Conservation (phyloP, 2,113 vertebrate genomes). For the Cepphus grylle region DNA sequence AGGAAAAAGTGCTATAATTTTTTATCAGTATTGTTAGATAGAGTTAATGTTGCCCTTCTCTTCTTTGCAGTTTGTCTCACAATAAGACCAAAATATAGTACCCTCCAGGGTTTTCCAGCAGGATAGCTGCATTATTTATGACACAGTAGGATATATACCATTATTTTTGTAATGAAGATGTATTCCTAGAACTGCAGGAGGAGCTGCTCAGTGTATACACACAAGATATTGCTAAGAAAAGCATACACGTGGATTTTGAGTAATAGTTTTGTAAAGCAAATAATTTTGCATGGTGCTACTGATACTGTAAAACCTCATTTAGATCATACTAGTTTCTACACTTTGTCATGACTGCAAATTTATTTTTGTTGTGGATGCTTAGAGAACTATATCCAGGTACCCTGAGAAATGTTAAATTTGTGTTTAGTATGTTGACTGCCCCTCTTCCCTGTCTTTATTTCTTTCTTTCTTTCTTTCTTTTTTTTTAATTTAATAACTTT, state of each 20-base stretch:
- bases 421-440: background rate
- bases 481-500: background rate
- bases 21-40: background rate
- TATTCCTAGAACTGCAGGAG: background rate
- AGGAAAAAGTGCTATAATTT: background rate
- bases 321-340: background rate
- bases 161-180: background rate
- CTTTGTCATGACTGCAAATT: background rate
- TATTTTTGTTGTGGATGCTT: background rate
- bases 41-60: background rate
- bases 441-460: too few species aligned
- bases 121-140: conserved; percentile 3
- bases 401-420: background rate
- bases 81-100: background rate
- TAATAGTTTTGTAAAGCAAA: background rate
- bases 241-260: background rate
- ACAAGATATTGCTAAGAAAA: background rate
- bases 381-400: background rate
- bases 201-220: background rate
- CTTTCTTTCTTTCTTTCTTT: background rate
- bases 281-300: background rate
- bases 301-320: background rate
- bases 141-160: background rate
- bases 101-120: background rate
- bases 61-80: background rate